Percentiles rank a stretch among this genome's conserved stretches.
Evolutionary conservation across 2,888 invertebrate genomes (phyloP).

Genomic region (Palloptera scutellata): DNA sequence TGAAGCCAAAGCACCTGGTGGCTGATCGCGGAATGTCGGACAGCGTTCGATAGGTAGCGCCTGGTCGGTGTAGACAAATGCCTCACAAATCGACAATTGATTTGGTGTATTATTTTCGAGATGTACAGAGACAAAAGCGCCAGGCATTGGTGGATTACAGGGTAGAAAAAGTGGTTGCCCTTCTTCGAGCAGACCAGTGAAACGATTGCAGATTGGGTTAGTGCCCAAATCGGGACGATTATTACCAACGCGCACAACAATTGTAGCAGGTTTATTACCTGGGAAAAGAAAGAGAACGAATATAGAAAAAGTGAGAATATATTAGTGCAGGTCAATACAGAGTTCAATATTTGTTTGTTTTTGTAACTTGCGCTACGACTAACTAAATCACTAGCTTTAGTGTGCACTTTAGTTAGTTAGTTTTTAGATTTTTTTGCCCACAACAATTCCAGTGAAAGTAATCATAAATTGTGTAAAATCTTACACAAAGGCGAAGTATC

Average conservation of each 20-base stretch:
- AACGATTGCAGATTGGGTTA: conserved; percentile 91
- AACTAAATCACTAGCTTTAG: conserved; percentile 6
- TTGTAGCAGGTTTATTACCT: conserved; percentile 83
- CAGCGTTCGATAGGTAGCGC: conserved; percentile 91
- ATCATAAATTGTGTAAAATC: conserved; percentile 51
- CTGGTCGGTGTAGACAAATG: conserved; percentile 92
- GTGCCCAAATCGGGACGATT: conserved; percentile 90
- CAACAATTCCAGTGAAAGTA: conserved; percentile 51
- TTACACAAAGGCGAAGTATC: too few relatives aligned
- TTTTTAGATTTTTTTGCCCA: conserved; percentile 2
- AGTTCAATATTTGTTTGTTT: background rate
- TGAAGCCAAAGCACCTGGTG: conserved; percentile 90
- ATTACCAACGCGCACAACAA: conserved; percentile 90
- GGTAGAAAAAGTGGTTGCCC: conserved; percentile 91
- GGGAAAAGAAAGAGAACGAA: background rate
- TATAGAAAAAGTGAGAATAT: conserved; percentile 11
- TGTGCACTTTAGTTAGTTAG: background rate
- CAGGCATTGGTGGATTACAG: conserved; percentile 94
- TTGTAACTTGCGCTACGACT: conserved; percentile 14
- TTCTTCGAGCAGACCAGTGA: conserved; percentile 85
- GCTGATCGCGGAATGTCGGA: conserved; percentile 91
- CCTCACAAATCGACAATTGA: conserved; percentile 89
- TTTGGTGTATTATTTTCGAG: conserved; percentile 78
- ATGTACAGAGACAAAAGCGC: conserved; percentile 92
- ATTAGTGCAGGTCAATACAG: background rate